phyloP scores from a whole-genome alignment of 1,140 invertebrate species.

The Neodiprion pinetum region DNA sequence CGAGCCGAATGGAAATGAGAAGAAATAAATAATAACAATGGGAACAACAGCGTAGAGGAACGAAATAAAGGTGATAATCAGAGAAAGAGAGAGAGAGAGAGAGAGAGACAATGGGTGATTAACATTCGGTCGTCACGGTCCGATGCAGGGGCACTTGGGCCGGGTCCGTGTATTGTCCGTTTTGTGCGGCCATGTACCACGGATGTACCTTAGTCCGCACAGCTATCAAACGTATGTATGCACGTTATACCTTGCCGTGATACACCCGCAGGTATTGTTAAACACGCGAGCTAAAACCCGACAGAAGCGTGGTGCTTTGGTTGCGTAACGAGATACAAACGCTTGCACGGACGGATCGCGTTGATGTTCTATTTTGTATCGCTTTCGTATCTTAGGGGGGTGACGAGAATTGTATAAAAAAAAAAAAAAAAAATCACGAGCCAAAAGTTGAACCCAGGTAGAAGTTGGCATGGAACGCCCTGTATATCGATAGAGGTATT shows the following conservation, averaged over 20 bases:
- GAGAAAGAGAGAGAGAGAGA: background rate
- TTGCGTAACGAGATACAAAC: slow-evolving; percentile 1
- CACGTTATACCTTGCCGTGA: background rate
- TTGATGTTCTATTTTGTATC: background rate
- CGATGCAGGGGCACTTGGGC: background rate
- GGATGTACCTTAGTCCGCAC: background rate
- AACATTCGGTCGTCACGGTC: slow-evolving; percentile 6
- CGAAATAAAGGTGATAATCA: background rate
- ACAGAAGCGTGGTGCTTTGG: background rate
- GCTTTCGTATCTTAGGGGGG: background rate
- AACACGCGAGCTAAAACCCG: background rate
- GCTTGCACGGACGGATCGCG: background rate
- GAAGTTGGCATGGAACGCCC: no score
- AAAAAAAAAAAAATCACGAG: background rate
- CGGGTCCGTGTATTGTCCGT: background rate
- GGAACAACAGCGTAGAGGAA: background rate
- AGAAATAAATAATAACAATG: background rate
- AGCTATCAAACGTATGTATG: no score
- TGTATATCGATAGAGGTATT: no score
- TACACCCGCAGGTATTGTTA: slow-evolving; percentile 5
- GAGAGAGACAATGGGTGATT: background rate
- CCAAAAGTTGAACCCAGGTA: no score
- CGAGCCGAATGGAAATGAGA: background rate
- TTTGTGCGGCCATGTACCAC: background rate
- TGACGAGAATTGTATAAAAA: background rate